Evolutionary conservation across 37 sponge, comb jelly and placozoan genomes (phyloP).

Genomic region (Amphimedon queenslandica): DNA sequence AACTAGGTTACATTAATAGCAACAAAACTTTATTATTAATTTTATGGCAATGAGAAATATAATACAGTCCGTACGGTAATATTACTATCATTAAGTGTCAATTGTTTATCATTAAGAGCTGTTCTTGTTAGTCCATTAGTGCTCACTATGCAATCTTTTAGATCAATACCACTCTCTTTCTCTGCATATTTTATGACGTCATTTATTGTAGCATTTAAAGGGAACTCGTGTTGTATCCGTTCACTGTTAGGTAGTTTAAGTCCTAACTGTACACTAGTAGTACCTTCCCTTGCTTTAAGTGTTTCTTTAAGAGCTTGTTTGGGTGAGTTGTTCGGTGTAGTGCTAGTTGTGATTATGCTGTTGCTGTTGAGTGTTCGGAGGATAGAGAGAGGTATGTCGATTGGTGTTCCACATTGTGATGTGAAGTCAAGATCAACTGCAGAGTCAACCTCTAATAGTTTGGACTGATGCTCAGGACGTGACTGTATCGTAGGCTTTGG

Average conservation of each 20-base stretch:
- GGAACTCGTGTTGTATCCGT: neutral
- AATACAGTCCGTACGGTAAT: neutral
- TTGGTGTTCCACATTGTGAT: slow-evolving; percentile 4
- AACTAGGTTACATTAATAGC: too few species aligned
- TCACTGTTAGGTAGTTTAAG: slow-evolving; percentile 6
- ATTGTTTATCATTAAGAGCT: neutral
- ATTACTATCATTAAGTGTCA: neutral
- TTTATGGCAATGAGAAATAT: neutral
- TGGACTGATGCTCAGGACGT: neutral
- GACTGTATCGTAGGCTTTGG: neutral
- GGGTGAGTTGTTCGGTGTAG: neutral
- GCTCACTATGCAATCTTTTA: neutral
- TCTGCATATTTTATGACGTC: neutral
- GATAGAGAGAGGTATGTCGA: neutral
- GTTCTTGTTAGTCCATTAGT: neutral
- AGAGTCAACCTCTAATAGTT: slow-evolving; percentile 5
- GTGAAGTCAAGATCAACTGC: slow-evolving; percentile 6
- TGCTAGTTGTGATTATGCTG: neutral
- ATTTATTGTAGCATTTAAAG: neutral
- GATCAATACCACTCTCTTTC: neutral
- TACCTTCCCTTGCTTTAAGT: neutral
- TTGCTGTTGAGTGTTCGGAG: neutral
- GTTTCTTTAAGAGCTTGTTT: neutral
- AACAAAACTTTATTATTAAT: too few species aligned
- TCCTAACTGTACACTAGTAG: neutral